Evolutionary conservation across 37 sponge, comb jelly and placozoan genomes (phyloP).

Genomic region (Eunapius fragilis): DNA sequence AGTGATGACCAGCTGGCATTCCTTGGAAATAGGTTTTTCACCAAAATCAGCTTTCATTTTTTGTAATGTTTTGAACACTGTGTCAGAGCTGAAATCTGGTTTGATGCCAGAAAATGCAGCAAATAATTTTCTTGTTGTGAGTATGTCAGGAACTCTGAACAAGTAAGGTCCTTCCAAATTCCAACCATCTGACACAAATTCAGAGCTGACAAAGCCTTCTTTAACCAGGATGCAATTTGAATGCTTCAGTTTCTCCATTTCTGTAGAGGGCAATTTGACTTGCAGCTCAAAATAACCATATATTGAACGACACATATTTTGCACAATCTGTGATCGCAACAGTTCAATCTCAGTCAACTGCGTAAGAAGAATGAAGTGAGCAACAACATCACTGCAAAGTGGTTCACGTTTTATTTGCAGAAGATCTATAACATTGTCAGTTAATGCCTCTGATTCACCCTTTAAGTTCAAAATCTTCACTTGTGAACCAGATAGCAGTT

Average conservation of each 20-base stretch:
- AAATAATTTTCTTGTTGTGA: conserved; percentile 6
- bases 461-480: background rate
- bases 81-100: background rate
- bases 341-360: background rate
- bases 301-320: background rate
- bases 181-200: conserved; percentile 16
- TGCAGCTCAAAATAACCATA: conserved; percentile 29
- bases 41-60: conserved; percentile 31
- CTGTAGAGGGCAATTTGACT: too few relatives aligned
- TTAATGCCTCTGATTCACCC: background rate
- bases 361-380: conserved; percentile 1
- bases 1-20: background rate
- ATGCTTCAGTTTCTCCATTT: too few relatives aligned
- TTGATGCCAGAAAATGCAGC: background rate
- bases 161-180: conserved; percentile 49
- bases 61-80: background rate
- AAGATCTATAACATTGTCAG: background rate
- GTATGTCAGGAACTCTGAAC: conserved; percentile 24
- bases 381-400: background rate
- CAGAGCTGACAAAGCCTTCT: conserved; percentile 16
- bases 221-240: conserved; percentile 58
- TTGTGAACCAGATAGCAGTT: conserved; percentile 11
- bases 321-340: too few relatives aligned
- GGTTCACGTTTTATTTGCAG: conserved; percentile 8
- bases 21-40: background rate